Evolutionary conservation across 2,113 vertebrate genomes (phyloP).

Genomic region (Prochilodus magdalenae): DNA sequence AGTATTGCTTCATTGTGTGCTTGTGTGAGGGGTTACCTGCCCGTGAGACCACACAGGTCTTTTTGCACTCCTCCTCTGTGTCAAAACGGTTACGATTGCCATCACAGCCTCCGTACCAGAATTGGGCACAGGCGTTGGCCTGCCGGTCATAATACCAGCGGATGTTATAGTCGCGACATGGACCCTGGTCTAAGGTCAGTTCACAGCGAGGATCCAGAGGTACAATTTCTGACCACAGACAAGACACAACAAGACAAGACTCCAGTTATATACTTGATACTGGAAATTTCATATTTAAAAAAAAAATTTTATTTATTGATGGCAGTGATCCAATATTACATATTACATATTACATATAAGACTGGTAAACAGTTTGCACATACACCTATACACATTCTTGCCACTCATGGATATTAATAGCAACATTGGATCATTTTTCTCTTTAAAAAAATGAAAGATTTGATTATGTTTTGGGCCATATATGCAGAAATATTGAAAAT

Average conservation of each 20-base stretch:
- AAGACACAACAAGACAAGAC: neutral
- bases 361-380: no score
- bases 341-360: no score
- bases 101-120: slow-evolving; percentile 88
- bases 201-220: slow-evolving; percentile 69
- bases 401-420: no score
- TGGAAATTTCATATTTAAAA: no score
- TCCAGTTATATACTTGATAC: no score
- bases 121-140: slow-evolving; percentile 84
- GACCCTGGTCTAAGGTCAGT: slow-evolving; percentile 75
- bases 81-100: slow-evolving; percentile 86
- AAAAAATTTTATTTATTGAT: no score
- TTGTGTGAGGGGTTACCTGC: neutral
- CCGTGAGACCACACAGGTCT: slow-evolving; percentile 64
- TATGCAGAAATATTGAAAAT: no score
- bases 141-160: slow-evolving; percentile 85
- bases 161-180: slow-evolving; percentile 77
- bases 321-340: no score
- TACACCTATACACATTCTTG: no score
- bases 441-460: no score
- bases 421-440: no score
- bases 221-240: slow-evolving; percentile 66
- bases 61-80: slow-evolving; percentile 75
- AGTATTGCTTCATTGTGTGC: neutral
- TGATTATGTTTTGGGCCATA: no score